phyloP scores from a whole-genome alignment of 1,140 invertebrate genomes.

The Kradibia gibbosae region DNA sequence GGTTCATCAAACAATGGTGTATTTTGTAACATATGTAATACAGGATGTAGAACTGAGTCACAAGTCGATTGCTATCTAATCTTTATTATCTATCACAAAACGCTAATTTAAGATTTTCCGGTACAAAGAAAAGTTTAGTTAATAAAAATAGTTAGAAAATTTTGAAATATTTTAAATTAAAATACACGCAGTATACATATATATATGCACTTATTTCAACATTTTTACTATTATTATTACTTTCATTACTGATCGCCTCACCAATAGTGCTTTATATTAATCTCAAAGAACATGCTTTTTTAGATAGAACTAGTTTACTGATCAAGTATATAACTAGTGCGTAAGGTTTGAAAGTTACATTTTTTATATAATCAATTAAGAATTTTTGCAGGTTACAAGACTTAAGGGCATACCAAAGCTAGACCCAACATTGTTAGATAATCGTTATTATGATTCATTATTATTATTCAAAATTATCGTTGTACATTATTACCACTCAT shows the following conservation, averaged over 20 bases:
- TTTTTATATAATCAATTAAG: background rate
- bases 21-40: background rate
- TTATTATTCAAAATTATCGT: no score
- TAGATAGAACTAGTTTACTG: slow-evolving; percentile 5
- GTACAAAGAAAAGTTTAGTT: background rate
- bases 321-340: background rate
- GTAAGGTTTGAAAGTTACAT: background rate
- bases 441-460: no score
- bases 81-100: background rate
- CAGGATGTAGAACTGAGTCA: background rate
- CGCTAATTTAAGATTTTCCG: background rate
- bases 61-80: background rate
- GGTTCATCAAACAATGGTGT: background rate
- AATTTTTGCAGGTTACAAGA: background rate
- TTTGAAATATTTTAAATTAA: no score
- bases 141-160: background rate
- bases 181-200: no score
- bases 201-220: background rate
- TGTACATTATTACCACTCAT: no score
- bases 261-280: background rate
- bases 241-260: background rate
- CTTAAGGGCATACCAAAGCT: background rate
- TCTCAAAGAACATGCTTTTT: background rate
- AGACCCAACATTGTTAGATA: no score
- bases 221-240: background rate